These are phyloP conservation scores for Tamias sibiricus DNA, from an alignment of 2,113 vertebrate species.

Conservation along the genomic window DNA sequence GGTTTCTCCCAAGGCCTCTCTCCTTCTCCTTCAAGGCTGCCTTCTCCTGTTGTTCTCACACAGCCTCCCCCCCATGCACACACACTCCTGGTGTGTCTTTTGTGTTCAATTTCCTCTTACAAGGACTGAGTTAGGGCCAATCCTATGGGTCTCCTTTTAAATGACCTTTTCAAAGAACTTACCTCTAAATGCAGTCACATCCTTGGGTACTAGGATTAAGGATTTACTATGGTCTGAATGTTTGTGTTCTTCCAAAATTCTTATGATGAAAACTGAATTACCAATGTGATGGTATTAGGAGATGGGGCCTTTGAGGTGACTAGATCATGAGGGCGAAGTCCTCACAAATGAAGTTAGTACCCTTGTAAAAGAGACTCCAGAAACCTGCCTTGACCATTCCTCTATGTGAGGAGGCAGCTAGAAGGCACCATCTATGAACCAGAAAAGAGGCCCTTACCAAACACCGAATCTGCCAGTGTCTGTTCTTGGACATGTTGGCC, in stretches of 20 bases:
- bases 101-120: neutral
- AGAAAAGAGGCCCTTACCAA: no score
- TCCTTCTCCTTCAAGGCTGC: neutral
- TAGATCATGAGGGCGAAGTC: neutral
- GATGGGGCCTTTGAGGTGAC: neutral
- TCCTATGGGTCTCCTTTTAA: neutral
- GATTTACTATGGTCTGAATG: neutral
- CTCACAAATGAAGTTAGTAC: neutral
- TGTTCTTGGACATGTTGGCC: neutral
- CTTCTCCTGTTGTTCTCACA: neutral
- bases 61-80: neutral
- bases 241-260: neutral
- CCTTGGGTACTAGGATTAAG: neutral
- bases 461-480: neutral
- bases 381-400: neutral
- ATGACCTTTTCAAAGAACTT: neutral
- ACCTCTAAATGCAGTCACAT: neutral
- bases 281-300: neutral
- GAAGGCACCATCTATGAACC: neutral
- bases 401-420: neutral
- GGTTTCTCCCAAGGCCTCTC: neutral
- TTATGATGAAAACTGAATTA: neutral
- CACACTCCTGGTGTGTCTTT: neutral
- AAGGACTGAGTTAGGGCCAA: neutral
- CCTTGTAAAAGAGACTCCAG: neutral